A percentile compares a stretch with the other conserved stretches of the same genome.
Evolutionary conservation across 2,888 invertebrate genomes (phyloP).

Genomic region (Doris montereyensis): DNA sequence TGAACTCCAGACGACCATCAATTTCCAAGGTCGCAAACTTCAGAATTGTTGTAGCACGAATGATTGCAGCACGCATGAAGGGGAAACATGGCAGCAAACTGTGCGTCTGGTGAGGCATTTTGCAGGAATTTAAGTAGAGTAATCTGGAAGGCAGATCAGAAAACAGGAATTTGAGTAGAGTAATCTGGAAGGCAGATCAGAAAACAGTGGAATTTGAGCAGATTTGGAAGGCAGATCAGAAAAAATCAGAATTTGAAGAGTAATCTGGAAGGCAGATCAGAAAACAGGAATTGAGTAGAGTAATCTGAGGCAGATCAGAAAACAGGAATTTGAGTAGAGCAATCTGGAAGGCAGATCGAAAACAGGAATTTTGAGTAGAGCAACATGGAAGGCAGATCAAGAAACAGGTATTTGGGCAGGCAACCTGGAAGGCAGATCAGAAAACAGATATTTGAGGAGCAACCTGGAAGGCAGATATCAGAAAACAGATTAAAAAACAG

Average conservation of each 20-base stretch:
- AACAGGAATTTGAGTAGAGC: slow-evolving; percentile 36
- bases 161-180: neutral
- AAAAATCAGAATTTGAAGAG: no score
- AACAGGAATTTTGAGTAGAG: neutral
- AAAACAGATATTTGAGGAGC: no score
- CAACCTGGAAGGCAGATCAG: no score
- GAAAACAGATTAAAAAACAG: no score
- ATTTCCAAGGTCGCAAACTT: slow-evolving; percentile 58
- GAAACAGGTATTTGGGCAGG: no score
- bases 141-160: slow-evolving; percentile 1
- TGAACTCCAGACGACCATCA: slow-evolving; percentile 56
- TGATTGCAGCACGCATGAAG: slow-evolving; percentile 67
- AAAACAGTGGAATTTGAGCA: no score
- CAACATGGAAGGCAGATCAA: neutral
- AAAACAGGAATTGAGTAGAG: neutral
- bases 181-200: neutral
- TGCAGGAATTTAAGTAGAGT: slow-evolving; percentile 36
- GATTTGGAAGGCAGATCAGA: no score
- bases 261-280: no score
- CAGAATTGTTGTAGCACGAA: slow-evolving; percentile 64
- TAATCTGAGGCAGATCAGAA: no score
- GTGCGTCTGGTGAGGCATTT: slow-evolving; percentile 49
- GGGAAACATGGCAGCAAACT: slow-evolving; percentile 64
- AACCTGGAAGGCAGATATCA: no score
- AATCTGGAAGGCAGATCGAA: slow-evolving; percentile 1